These are phyloP conservation scores for Psilopogon haemacephalus DNA, from an alignment of 2,113 vertebrate species.

Conservation along the genomic window DNA sequence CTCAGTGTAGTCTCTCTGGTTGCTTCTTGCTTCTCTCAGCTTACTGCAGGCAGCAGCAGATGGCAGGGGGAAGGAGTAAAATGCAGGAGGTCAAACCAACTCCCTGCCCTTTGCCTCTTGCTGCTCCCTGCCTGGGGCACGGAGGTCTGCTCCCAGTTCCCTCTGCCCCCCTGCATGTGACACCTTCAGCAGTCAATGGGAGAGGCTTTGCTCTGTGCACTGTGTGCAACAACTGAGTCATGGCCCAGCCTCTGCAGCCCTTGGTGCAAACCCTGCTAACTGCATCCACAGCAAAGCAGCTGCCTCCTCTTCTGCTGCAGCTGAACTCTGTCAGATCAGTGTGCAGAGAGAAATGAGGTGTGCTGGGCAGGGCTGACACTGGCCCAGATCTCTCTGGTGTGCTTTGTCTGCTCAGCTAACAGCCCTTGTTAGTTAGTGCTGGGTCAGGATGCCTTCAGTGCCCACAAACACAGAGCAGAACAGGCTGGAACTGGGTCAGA, in stretches of 20 bases:
- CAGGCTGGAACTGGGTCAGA: background rate
- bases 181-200: background rate
- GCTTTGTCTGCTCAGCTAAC: background rate
- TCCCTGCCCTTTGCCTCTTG: background rate
- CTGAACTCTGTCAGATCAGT: background rate
- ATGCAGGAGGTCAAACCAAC: background rate
- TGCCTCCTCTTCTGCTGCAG: background rate
- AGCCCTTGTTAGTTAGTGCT: background rate
- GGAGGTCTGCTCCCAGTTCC: background rate
- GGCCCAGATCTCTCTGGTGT: background rate
- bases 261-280: background rate
- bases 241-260: background rate
- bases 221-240: background rate
- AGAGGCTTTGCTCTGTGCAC: background rate
- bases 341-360: background rate
- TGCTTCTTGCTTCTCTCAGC: background rate
- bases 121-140: background rate
- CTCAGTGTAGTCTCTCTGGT: background rate
- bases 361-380: background rate
- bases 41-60: background rate
- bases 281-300: background rate
- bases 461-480: background rate
- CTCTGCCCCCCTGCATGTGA: background rate
- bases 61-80: fast-evolving
- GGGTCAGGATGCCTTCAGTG: background rate